phyloP scores from a whole-genome alignment of 1,140 invertebrate species.

The Meteorus sp. region DNA sequence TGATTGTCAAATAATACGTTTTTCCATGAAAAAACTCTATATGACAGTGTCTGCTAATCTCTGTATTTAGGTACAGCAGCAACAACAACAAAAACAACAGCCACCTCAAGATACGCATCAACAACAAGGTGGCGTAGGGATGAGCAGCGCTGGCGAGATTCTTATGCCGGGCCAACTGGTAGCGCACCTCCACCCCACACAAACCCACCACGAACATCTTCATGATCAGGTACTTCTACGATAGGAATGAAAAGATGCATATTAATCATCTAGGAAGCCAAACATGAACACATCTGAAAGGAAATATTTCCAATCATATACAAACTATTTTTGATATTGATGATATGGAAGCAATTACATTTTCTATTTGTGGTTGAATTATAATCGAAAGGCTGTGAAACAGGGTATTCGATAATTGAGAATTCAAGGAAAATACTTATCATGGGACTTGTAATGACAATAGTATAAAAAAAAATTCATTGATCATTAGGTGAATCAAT shows the following conservation, averaged over 20 bases:
- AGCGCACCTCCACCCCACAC: conserved; percentile 53
- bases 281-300: too few species aligned
- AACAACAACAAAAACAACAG: conserved; percentile 53
- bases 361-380: too few species aligned
- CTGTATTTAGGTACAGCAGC: conserved; percentile 54
- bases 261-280: neutral
- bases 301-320: too few species aligned
- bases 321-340: too few species aligned
- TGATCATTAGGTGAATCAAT: neutral
- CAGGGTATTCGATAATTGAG: too few species aligned
- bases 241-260: neutral
- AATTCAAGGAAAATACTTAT: neutral
- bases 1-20: too few species aligned
- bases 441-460: neutral
- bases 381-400: too few species aligned
- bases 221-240: conserved; percentile 42
- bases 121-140: conserved; percentile 39
- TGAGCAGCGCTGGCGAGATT: conserved; percentile 44
- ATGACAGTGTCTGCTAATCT: conserved; percentile 18
- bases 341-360: too few species aligned
- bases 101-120: conserved; percentile 42
- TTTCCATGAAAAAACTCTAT: too few species aligned
- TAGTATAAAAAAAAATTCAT: too few species aligned
- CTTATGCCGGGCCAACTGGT: conserved; percentile 51
- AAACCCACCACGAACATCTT: conserved; percentile 42